A percentile compares a stretch with the other conserved stretches of the same genome.
Conservation (phyloP, 1,140 invertebrate genomes). For the Microplitis demolitor region DNA sequence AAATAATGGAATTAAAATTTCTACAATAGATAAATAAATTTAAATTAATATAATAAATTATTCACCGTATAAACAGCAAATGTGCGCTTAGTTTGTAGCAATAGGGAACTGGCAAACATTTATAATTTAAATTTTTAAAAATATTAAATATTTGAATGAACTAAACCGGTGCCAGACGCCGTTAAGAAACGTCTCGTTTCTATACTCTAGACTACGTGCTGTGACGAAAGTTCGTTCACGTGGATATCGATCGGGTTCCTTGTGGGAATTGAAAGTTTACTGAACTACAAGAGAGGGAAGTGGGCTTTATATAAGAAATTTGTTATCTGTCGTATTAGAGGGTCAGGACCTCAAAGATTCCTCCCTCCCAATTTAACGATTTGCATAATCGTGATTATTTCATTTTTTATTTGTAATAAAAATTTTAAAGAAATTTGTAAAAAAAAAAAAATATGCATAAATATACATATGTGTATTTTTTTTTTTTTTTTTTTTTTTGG, state of each 20-base stretch:
- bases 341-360: conserved; percentile 31
- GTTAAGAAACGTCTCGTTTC: background rate
- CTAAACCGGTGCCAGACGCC: too few relatives aligned
- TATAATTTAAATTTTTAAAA: background rate
- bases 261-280: conserved; percentile 32
- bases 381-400: background rate
- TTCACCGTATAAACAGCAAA: conserved; percentile 38
- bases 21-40: background rate
- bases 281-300: conserved; percentile 31
- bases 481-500: too few relatives aligned
- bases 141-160: background rate
- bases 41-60: background rate
- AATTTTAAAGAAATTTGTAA: background rate
- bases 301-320: conserved; percentile 35
- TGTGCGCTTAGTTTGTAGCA: conserved; percentile 24
- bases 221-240: background rate
- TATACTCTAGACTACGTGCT: background rate
- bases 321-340: conserved; percentile 24
- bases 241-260: conserved; percentile 25
- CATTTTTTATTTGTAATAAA: background rate
- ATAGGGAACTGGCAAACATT: conserved; percentile 19
- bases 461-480: too few relatives aligned
- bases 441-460: too few relatives aligned
- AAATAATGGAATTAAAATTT: too few relatives aligned
- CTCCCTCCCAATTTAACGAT: background rate